Base-by-base conservation (phyloP, 2,888 invertebrate genomes). In the Pristionchus japonicus region DNA sequence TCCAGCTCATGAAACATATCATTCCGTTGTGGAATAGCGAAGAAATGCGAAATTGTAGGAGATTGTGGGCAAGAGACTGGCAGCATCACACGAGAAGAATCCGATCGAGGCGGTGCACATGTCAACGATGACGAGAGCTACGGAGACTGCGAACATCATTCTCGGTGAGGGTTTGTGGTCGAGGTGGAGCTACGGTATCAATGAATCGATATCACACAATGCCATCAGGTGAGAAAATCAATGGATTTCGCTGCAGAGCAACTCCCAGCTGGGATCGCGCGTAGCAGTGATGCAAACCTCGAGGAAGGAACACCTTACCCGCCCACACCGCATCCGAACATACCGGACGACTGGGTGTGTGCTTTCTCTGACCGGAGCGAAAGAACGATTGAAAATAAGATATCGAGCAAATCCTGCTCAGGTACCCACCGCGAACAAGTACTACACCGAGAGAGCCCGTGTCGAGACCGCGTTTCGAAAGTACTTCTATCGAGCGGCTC, bases 281-380 rank as follows among this genome's bases (percentile, higher is more conserved):
- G 52, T n/a, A 70, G 77, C 49, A 90, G 90, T 15, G 93, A 92
- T 43, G 90, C 93, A 13, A 82, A 93, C 34, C 95, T 99, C 34
- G 96, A 97, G 89, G 99, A 99, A 95, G 99, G 99, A 0, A 97
- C 98, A 0, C 99, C 99, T 0, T 96, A 98, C 91, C 97, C 97
- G 0, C 98, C 98, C 0, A 98, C 98, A 93, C 99, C 99, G n/a
- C n/a, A n/a, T n/a, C n/a, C n/a, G n/a, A n/a, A n/a, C n/a, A n/a
- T n/a, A n/a, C n/a, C n/a, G n/a, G n/a, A 97, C 93, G 95, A 96
- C 93, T 96, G 96, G 95, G 97, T 97, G 37, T 7, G 23, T 11
- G 37, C n/a, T n/a, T n/a, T n/a, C n/a, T n/a, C n/a, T n/a, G n/a
- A n/a, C n/a, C n/a, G n/a, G n/a, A n/a, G n/a, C n/a, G n/a, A n/a